These are phyloP conservation scores for Gymnocephalus cernua DNA, from an alignment of 2,113 vertebrate species.

Conservation along the genomic window DNA sequence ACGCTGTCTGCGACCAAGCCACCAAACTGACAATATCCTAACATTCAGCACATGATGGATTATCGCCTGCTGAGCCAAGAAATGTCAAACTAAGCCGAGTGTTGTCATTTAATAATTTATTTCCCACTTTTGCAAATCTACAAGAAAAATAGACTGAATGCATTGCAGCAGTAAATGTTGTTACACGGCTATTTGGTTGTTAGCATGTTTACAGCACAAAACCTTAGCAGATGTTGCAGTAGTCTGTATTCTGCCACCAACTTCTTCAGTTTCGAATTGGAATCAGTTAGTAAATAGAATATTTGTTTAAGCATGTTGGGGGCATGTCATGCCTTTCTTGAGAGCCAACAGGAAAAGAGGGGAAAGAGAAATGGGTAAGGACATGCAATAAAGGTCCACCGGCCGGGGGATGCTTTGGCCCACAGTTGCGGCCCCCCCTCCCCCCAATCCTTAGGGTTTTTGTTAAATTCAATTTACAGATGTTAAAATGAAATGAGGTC, in stretches of 20 bases:
- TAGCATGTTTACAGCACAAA: not conserved
- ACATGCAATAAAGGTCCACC: not conserved
- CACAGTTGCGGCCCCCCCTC: too few species aligned
- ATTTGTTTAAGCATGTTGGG: not conserved
- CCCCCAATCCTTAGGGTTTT: too few species aligned
- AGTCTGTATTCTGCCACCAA: fast-evolving
- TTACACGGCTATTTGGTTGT: not conserved
- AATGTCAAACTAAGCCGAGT: conserved; percentile 2
- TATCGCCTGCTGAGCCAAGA: not conserved
- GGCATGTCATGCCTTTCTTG: not conserved
- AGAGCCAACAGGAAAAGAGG: not conserved
- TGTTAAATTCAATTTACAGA: too few species aligned
- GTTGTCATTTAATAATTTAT: conserved; percentile 7
- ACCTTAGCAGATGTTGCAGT: not conserved
- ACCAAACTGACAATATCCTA: conserved; percentile 17
- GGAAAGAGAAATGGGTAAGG: not conserved
- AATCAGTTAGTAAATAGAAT: not conserved
- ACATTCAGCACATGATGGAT: not conserved
- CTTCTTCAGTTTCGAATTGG: not conserved
- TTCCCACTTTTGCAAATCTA: conserved; percentile 11
- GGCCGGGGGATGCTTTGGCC: not conserved
- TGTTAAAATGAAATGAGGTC: not conserved
- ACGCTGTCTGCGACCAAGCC: conserved; percentile 8
- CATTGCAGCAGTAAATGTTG: not conserved
- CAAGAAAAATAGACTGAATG: not conserved